Evolutionary conservation across 2,113 vertebrate species (phyloP), one percentile per base, ranked within the genome.

Genomic region (Oncorhynchus nerka): DNA sequence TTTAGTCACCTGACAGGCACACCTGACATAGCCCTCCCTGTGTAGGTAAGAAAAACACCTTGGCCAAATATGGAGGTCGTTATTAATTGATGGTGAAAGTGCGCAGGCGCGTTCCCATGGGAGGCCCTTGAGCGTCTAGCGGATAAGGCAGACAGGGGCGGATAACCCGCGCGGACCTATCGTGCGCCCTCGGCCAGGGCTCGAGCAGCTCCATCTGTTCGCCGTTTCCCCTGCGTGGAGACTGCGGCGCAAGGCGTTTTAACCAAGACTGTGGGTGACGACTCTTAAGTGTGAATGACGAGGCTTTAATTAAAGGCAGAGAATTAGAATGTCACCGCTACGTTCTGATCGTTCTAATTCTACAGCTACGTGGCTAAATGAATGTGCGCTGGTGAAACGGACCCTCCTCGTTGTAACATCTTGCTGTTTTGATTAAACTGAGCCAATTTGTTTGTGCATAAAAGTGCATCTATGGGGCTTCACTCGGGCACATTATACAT

Each of bases 1-100:
- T 55, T 15, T 55, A 19, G 16, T 45, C 39, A 55, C 51, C 16
- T 28, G 3, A n/a, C n/a, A 28, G 28, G 0, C 28, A 4, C 49
- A 15, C 15, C 15, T 51, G 51, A 3, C 5, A 19, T 55, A 16
- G 51, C 4, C 49, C 15, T 11, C 11, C 39, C 39, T 9, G 51
- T 16, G 51, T 19, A 19, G 12, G 51, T 55, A 19, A 79, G 62
- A 84, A 83, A 77, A 83, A 79, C 66, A 86, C 92, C 93, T 93
- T 92, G 92, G 39, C 3, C 51, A 51, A 20, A n/a, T 20, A 61
- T 1, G 22, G 11, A 20, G 16, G 16, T 61, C 19, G n/a, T 24
- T 62, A 62, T 62, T 9, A 6, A 62, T 62, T 62, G 5, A 62
- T 22, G 16, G 19, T 62, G 59, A 62, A 62, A 62, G n/a, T 62